phyloP scores from a whole-genome alignment of 64 coral and sea anemone genomes.

The Pachyseris speciosa region DNA sequence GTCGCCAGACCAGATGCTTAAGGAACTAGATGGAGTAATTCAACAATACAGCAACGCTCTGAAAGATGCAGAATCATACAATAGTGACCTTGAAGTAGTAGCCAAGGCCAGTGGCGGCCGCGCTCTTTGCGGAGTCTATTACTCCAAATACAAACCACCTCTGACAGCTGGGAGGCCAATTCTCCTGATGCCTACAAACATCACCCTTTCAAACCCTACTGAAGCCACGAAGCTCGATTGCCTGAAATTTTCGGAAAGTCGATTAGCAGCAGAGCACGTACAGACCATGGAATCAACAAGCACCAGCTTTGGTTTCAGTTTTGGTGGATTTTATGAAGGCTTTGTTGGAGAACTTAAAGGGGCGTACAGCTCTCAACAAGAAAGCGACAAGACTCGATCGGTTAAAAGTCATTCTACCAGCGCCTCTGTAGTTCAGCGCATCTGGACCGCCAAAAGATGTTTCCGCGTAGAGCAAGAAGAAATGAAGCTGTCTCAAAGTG shows the following conservation, averaged over 20 bases:
- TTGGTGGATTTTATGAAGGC: not conserved
- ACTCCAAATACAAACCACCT: constrained; percentile 25
- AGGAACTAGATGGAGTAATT: constrained; percentile 27
- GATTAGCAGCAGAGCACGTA: constrained; percentile 18
- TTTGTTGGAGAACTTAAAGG: not conserved
- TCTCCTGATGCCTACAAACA: not conserved
- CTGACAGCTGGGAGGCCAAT: constrained; percentile 8
- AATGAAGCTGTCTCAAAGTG: not conserved
- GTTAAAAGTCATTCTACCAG: not conserved
- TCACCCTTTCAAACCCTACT: not conserved
- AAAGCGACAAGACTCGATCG: not conserved
- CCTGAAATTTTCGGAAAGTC: not conserved
- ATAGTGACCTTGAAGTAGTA: not conserved
- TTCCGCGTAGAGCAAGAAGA: constrained; percentile 4
- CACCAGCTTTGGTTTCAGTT: constrained; percentile 6
- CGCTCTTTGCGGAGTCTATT: constrained; percentile 34
- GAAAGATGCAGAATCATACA: not conserved
- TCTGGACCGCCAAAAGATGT: constrained; percentile 6
- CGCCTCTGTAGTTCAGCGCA: constrained; percentile 25
- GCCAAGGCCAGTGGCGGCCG: constrained; percentile 36
- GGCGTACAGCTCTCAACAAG: not conserved
- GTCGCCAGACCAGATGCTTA: not conserved
- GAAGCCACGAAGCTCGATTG: not conserved
- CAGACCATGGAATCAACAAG: constrained; percentile 1
- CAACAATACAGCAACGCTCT: not conserved